Percentiles rank a stretch among this genome's conserved stretches.
These are phyloP conservation scores for Lasioglossum calceatum DNA, from an alignment of 2,888 invertebrate genomes.

Conservation along the genomic window DNA sequence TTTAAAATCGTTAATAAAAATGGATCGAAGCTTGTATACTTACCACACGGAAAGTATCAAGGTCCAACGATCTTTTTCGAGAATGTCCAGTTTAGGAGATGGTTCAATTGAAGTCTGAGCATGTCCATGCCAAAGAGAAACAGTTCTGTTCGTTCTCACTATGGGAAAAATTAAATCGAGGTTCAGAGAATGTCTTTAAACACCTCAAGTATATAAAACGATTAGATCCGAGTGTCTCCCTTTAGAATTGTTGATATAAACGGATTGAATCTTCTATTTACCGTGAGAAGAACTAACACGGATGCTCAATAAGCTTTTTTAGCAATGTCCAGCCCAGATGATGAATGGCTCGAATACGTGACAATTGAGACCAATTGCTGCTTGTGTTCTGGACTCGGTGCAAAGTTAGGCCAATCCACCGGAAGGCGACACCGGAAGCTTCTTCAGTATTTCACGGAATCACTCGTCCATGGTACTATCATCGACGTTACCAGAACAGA, in stretches of 20 bases:
- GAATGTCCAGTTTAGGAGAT: neutral
- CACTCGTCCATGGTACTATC: neutral
- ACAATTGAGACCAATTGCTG: neutral
- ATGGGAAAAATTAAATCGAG: neutral
- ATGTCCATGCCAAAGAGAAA: neutral
- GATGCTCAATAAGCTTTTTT: neutral
- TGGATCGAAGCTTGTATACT: neutral
- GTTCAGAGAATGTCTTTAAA: neutral
- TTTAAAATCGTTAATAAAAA: neutral
- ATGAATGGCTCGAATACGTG: neutral
- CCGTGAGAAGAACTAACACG: neutral
- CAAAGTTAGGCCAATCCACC: neutral
- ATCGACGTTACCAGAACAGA: neutral
- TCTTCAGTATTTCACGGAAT: neutral
- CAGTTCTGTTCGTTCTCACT: neutral
- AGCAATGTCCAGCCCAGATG: neutral
- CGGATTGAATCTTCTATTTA: neutral
- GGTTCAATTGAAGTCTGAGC: no score
- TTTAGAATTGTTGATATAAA: neutral
- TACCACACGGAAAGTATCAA: neutral
- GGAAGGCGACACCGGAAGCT: neutral
- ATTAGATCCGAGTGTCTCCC: neutral
- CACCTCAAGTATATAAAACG: neutral
- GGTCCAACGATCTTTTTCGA: no score
- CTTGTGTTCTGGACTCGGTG: neutral